Evolutionary conservation across 2,113 vertebrate species (phyloP), one percentile per base, ranked within the genome.

Genomic region (Oceanites oceanicus): DNA sequence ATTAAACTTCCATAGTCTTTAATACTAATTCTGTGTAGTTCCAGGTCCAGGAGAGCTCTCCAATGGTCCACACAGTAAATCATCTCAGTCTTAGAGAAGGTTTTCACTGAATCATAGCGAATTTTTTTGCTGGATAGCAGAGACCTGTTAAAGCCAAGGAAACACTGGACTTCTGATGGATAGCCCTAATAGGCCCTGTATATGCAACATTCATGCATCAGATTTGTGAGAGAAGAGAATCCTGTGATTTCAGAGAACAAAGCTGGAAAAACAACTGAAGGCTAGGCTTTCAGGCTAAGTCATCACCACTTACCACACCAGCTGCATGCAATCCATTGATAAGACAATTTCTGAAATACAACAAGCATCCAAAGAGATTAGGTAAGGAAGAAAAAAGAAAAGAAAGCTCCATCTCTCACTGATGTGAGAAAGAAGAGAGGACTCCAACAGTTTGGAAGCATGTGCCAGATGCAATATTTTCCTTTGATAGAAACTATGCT

Each of bases 11-110:
- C 4, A 4, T 38, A 36, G 4, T 21, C 7, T 65, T 70, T 44
- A 68, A 82, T 49, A 86, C 6, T 76, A 94, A 79, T 68, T 79
- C 38, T 88, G 3, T 44, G 16, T 49, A 74, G 5, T 44, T 72
- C 26, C 14, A 52, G 13, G 36, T 65, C 40, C n/a, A 49, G 50
- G 30, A 49, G 9, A 53, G 8, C 30, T 45, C 19, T 82, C 44
- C 0, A 0, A 11, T 36, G 27, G 6, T 42, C 42, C 14, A 42
- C 36, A 52, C 3, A 87, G 36, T 49, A 89, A 77, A 73, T n/a
- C 21, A n/a, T 58, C 26, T 50, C 18, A 49, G 34, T 53, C 20
- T 89, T 58, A 75, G 29, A 44, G 30, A 77, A 80, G 8, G 5
- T 49, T 86, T 68, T 61, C 23, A n/a, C 11, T 72, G 62, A 90